Percentiles rank a stretch among this genome's conserved stretches.
These are phyloP conservation scores for Heteronetta atricapilla DNA, from an alignment of 2,113 vertebrate species.

Conservation along the genomic window DNA sequence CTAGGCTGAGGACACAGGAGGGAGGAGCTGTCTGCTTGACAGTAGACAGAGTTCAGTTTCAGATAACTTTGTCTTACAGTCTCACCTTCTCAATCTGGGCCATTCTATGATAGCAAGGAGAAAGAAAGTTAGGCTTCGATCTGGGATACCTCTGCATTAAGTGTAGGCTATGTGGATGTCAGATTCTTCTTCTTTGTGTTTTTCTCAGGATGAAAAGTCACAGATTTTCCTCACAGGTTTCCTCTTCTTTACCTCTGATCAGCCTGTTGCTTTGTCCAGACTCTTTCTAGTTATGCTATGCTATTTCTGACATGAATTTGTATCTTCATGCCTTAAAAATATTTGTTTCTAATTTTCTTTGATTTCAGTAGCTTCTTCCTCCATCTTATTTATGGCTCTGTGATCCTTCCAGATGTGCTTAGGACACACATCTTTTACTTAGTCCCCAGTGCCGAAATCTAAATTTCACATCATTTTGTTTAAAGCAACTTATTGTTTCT, in stretches of 20 bases:
- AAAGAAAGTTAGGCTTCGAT: not conserved
- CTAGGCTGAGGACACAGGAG: not conserved
- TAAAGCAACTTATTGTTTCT: not conserved
- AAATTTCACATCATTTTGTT: not conserved
- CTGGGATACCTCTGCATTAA: not conserved
- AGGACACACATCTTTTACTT: not conserved
- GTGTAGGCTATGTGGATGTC: not conserved
- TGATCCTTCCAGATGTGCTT: not conserved
- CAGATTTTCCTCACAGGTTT: not conserved
- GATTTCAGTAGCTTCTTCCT: not conserved
- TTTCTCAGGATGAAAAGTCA: not conserved
- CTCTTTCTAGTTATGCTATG: not conserved
- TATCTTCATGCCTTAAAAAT: not conserved
- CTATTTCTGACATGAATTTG: not conserved
- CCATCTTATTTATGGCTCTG: not conserved
- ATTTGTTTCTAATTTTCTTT: not conserved
- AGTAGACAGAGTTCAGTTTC: not conserved
- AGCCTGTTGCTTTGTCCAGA: not conserved
- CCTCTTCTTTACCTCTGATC: not conserved
- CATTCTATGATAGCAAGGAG: not conserved
- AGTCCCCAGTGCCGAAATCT: not conserved
- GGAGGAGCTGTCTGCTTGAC: not conserved
- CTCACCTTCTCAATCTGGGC: not conserved
- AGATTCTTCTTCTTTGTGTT: not conserved
- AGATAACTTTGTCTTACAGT: not conserved